These are phyloP conservation scores for Meghimatium bilineatum DNA, from an alignment of 2,888 invertebrate species.

Conservation along the genomic window DNA sequence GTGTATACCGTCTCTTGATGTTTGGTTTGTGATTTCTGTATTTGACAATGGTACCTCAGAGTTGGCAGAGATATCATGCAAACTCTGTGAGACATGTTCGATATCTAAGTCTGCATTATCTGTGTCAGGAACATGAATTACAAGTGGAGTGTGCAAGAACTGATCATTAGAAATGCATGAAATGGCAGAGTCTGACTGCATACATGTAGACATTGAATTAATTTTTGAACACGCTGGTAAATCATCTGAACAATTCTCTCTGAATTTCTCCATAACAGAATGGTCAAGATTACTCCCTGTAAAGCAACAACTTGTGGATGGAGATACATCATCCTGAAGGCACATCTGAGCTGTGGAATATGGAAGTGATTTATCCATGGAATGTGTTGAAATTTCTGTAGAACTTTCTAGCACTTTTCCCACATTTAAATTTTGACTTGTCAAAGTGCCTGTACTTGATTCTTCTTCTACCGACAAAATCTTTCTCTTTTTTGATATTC, in stretches of 20 bases:
- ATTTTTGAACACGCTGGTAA: background rate
- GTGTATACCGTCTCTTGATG: background rate
- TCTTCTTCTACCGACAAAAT: background rate
- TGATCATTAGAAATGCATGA: background rate
- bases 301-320: background rate
- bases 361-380: background rate
- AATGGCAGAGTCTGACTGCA: background rate
- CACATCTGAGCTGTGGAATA: background rate
- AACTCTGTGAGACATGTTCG: background rate
- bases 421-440: background rate
- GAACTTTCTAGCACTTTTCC: background rate
- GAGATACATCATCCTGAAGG: background rate
- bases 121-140: background rate
- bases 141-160: background rate
- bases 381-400: background rate
- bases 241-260: background rate
- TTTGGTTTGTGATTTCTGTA: background rate
- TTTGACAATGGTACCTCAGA: background rate
- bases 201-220: background rate
- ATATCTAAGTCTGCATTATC: background rate
- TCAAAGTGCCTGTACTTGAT: background rate
- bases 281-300: background rate
- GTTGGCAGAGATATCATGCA: background rate
- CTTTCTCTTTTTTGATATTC: conserved; percentile 6
- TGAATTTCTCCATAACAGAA: background rate